Base-by-base conservation (phyloP, 1,140 invertebrate species). In the Penaeus indicus region DNA sequence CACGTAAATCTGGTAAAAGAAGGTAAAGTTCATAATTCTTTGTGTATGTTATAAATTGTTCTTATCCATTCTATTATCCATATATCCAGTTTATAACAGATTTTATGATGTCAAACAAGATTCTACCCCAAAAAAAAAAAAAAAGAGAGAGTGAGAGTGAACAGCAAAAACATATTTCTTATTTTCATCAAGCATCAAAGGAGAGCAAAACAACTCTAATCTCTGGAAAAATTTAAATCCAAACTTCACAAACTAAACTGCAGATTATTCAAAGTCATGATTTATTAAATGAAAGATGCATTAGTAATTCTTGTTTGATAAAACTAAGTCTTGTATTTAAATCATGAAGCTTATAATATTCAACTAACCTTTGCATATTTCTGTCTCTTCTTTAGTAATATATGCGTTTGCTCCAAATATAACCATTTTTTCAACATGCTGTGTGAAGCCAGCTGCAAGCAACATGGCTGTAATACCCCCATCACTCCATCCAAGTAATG, bases 401-500 rank as follows among this genome's bases (percentile, higher is more conserved):
- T 96, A 97, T 10, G 96, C 94, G 92, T 97, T 97, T 0, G 95
- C 93, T 27, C 96, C 97, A 95, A 96, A 96, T 42, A 97, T 93
- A 0, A 97, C 94, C 61, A 97, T 92, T 91, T 96, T 97, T 5
- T 95, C 92, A 0, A 98, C 93, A 27, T 93, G 92, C 8, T 95
- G 93, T 0, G 95, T 95, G 92, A 95, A 94, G 63, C 94, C 95
- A 0, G 95, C 95, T 19, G 97, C 96, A 10, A 97, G 90, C 7
- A 97, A 95, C 72, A 98, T 93, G 8, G 94, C 95, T 13, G 96
- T 95, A 63, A 96, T 97, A 4, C 96, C 97, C 69, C 97, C 97
- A 93, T 98, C 97, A 93, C 96, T 97, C 96, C 97, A 98, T 0
- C 97, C 97, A 47, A 98, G 88, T 0, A 98, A 90, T 0, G 96